These are phyloP conservation scores for Parnassius smintheus DNA, from an alignment of 2,888 invertebrate genomes.

Conservation along the genomic window DNA sequence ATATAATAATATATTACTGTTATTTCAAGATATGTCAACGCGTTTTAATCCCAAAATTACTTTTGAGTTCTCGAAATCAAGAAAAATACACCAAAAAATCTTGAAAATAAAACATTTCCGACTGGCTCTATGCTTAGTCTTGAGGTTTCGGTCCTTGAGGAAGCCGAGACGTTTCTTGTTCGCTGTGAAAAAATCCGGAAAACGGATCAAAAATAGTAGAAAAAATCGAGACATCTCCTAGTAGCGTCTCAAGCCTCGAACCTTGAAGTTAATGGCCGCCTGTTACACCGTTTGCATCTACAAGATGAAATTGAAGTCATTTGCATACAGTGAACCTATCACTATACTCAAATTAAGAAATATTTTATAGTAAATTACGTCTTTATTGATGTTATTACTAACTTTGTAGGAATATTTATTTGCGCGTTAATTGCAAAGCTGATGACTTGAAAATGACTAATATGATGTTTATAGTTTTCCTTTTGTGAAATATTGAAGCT, in stretches of 20 bases:
- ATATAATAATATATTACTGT: too few species aligned
- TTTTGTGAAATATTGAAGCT: too few species aligned
- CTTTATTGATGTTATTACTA: too few species aligned
- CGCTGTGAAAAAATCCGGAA: constrained; percentile 59
- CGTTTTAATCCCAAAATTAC: constrained; percentile 22
- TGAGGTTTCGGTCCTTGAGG: constrained; percentile 55
- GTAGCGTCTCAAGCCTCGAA: constrained; percentile 72
- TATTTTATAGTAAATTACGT: too few species aligned
- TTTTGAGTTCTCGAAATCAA: constrained; percentile 14
- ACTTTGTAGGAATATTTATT: too few species aligned
- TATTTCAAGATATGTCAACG: constrained; percentile 1
- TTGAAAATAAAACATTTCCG: constrained; percentile 40
- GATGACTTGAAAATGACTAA: too few species aligned
- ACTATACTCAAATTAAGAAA: too few species aligned
- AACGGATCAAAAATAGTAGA: constrained; percentile 76
- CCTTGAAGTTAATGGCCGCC: constrained; percentile 51
- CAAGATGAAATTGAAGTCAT: constrained; percentile 7
- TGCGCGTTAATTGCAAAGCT: too few species aligned
- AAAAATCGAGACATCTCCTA: constrained; percentile 79
- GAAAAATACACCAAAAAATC: constrained; percentile 26
- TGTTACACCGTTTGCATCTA: constrained; percentile 47
- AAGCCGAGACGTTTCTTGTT: constrained; percentile 64
- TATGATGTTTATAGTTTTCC: too few species aligned
- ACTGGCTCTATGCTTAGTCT: constrained; percentile 50
- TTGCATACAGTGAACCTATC: too few species aligned